These are phyloP conservation scores for Cordilura impudica DNA, from an alignment of 2,888 invertebrate genomes.

Conservation along the genomic window DNA sequence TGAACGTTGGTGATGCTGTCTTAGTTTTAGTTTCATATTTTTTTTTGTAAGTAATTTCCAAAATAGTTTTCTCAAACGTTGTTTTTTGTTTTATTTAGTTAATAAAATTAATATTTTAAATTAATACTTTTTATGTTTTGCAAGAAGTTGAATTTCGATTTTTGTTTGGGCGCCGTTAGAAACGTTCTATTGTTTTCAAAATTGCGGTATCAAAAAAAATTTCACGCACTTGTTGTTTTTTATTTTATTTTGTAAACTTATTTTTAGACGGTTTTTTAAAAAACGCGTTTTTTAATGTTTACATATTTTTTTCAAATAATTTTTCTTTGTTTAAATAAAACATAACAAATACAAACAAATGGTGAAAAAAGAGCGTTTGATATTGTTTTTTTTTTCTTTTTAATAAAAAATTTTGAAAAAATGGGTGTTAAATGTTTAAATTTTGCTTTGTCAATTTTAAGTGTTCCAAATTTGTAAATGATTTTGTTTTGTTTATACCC, in stretches of 20 bases:
- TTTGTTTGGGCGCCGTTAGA: constrained; percentile 79
- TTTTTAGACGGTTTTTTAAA: constrained; percentile 45
- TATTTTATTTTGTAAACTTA: constrained; percentile 46
- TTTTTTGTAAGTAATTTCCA: constrained; percentile 41
- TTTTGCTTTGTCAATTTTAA: constrained; percentile 60
- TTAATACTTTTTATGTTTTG: constrained; percentile 67
- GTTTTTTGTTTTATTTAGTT: constrained; percentile 63
- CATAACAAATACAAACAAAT: constrained; percentile 62
- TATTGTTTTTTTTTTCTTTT: constrained; percentile 44
- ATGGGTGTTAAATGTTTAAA: constrained; percentile 42
- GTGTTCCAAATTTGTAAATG: constrained; percentile 59
- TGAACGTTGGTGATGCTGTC: constrained; percentile 51
- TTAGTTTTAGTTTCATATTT: constrained; percentile 27
- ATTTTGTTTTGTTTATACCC: constrained; percentile 11
- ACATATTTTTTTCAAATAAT: constrained; percentile 20
- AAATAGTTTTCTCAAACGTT: constrained; percentile 62
- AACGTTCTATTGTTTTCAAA: constrained; percentile 67
- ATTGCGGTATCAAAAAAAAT: constrained; percentile 36
- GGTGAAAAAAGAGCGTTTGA: constrained; percentile 65
- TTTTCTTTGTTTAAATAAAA: constrained; percentile 53
- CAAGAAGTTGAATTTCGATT: constrained; percentile 80
- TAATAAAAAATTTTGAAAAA: constrained; percentile 56
- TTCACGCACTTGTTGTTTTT: constrained; percentile 53
- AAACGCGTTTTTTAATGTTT: constrained; percentile 56
- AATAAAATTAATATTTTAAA: constrained; percentile 65